phyloP scores from a whole-genome alignment of 2,888 invertebrate genomes.

The Biston betularia region DNA sequence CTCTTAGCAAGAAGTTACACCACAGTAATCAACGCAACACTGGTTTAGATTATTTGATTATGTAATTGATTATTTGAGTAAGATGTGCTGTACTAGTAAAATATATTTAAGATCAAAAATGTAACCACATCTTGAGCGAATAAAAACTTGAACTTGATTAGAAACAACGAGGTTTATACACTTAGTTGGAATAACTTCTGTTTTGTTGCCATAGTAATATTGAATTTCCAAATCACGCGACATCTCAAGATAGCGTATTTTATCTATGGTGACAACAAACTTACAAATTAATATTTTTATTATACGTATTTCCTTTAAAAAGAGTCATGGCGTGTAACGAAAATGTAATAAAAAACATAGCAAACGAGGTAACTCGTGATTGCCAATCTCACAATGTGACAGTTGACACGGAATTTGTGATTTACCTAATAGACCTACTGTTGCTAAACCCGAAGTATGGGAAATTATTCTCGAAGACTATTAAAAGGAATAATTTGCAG shows the following conservation, averaged over 20 bases:
- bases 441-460: conserved; percentile 86
- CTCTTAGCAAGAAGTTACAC: too few relatives aligned
- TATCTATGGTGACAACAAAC: not conserved
- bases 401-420: conserved; percentile 81
- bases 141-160: too few relatives aligned
- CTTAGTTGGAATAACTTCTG: not conserved
- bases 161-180: too few relatives aligned
- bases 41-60: too few relatives aligned
- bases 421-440: conserved; percentile 82
- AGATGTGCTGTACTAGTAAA: too few relatives aligned
- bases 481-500: conserved; percentile 80
- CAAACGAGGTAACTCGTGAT: conserved; percentile 85
- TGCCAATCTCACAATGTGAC: conserved; percentile 73
- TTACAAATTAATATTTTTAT: not conserved
- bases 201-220: conserved; percentile 20
- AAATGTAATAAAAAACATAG: conserved; percentile 85
- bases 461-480: conserved; percentile 74
- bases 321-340: conserved; percentile 75
- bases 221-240: not conserved
- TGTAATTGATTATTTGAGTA: too few relatives aligned
- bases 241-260: too few relatives aligned
- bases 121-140: too few relatives aligned
- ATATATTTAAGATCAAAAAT: too few relatives aligned
- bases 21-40: too few relatives aligned
- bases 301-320: not conserved